Percentiles rank a stretch among this genome's conserved stretches.
These are phyloP conservation scores for Eupsilia transversa DNA, from an alignment of 2,888 invertebrate genomes.

Conservation along the genomic window DNA sequence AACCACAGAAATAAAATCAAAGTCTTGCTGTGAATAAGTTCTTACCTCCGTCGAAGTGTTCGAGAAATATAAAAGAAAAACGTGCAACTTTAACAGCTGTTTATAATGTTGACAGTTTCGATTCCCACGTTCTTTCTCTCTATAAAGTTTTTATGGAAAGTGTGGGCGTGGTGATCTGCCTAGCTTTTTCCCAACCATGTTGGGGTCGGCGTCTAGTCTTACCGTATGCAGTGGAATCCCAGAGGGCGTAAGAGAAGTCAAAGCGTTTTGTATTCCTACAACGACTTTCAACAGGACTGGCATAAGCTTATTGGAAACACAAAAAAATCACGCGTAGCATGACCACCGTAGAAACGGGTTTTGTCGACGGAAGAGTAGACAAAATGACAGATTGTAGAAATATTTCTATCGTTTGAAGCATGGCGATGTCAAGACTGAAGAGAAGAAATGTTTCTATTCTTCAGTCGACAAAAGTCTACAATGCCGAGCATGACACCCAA, in stretches of 20 bases:
- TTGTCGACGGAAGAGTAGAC: too few species aligned
- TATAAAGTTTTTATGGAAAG: background rate
- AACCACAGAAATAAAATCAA: conserved; percentile 23
- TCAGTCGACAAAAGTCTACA: too few species aligned
- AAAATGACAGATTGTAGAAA: too few species aligned
- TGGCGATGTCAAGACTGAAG: too few species aligned
- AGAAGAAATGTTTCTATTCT: too few species aligned
- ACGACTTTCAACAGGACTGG: background rate
- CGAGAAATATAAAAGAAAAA: conserved; percentile 14
- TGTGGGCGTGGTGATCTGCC: background rate
- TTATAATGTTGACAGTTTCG: background rate
- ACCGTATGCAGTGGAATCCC: background rate
- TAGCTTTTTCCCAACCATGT: background rate
- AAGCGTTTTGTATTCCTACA: background rate
- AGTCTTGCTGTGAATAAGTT: conserved; percentile 30
- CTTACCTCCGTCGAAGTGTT: background rate
- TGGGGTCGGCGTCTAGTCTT: background rate
- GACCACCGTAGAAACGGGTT: too few species aligned
- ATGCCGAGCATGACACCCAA: too few species aligned
- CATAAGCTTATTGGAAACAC: background rate
- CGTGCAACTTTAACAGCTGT: background rate
- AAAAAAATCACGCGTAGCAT: too few species aligned
- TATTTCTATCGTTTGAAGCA: too few species aligned
- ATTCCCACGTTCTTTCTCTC: background rate
- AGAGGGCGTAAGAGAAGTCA: background rate